phyloP scores from a whole-genome alignment of 2,113 vertebrate species.

The Pavo muticus region DNA sequence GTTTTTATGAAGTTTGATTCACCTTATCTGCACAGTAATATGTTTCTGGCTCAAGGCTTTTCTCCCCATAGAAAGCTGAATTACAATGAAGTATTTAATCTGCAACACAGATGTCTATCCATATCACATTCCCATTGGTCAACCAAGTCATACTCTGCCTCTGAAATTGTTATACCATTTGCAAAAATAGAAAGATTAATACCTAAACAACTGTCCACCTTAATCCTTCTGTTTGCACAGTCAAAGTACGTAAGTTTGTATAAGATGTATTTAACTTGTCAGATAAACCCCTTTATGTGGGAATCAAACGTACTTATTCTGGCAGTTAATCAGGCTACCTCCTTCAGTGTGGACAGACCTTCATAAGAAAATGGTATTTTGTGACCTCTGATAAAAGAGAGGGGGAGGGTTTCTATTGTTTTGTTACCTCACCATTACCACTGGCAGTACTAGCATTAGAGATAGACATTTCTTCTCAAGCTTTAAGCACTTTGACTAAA shows the following conservation, averaged over 20 bases:
- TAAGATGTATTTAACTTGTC: neutral
- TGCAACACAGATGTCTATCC: neutral
- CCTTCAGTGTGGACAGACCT: neutral
- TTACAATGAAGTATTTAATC: constrained; percentile 2
- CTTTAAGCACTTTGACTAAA: neutral
- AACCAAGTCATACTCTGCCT: neutral
- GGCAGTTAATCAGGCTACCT: neutral
- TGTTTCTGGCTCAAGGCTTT: constrained; percentile 2
- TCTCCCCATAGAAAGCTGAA: neutral
- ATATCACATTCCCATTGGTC: neutral
- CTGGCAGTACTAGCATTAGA: neutral
- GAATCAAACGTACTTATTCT: neutral
- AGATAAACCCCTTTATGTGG: neutral
- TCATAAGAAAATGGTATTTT: neutral
- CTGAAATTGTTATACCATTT: neutral
- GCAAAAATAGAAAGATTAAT: neutral
- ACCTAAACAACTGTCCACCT: neutral
- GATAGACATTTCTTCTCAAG: neutral
- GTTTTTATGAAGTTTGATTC: constrained; percentile 25
- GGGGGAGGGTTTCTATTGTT: neutral
- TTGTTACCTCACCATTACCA: neutral
- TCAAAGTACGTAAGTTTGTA: neutral
- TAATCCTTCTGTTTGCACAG: neutral
- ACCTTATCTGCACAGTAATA: neutral
- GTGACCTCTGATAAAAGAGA: neutral